Evolutionary conservation across 1,140 invertebrate genomes (phyloP).

Genomic region (Caenorhabditis elegans): DNA sequence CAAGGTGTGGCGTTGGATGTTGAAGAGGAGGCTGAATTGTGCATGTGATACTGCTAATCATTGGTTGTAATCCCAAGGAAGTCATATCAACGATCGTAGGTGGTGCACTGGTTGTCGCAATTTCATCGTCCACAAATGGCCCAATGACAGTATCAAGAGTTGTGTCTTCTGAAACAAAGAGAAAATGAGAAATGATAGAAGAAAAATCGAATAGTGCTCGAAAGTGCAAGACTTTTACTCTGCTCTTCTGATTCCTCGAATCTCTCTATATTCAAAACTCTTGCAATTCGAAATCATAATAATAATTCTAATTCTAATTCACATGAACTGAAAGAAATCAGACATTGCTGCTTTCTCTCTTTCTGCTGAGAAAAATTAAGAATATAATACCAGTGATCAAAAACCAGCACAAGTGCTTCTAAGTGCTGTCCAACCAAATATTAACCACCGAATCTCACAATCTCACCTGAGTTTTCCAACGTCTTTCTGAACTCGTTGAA

Average conservation of each 20-base stretch:
- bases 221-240: no score
- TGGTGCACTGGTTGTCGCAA: conserved; percentile 15
- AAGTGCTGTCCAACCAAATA: no score
- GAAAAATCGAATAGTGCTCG: background rate
- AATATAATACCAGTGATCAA: background rate
- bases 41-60: conserved; percentile 6
- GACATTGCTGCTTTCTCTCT: no score
- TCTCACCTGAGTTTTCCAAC: conserved; percentile 45
- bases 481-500: conserved; percentile 60
- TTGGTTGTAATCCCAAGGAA: conserved; percentile 10
- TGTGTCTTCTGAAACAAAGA: conserved; percentile 32
- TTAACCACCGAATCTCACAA: no score
- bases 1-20: background rate
- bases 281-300: no score
- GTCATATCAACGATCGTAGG: conserved; percentile 16
- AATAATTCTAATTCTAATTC: background rate
- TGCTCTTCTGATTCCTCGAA: no score
- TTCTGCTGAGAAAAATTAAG: background rate
- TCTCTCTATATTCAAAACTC: no score
- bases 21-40: background rate
- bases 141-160: conserved; percentile 19
- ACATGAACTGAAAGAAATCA: background rate
- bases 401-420: background rate
- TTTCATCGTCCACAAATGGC: conserved; percentile 9
- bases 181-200: background rate